Conservation (phyloP, 2,797 vertebrate species). For the Pseudomugil tenellus region DNA sequence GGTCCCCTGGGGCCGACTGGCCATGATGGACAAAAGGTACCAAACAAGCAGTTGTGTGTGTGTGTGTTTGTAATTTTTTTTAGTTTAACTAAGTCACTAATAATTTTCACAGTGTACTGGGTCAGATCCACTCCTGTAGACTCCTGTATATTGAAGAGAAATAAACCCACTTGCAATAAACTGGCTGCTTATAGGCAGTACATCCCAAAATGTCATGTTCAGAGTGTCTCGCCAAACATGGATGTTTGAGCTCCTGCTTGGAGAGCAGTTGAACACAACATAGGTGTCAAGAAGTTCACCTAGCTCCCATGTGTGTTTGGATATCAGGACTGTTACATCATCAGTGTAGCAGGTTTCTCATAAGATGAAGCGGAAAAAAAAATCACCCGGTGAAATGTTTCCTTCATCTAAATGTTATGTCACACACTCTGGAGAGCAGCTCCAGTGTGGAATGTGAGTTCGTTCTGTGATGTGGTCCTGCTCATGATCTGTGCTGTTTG, state of each 20-base stretch:
- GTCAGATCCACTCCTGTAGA: constrained; percentile 1
- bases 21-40: constrained; percentile 91
- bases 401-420: constrained; percentile 42
- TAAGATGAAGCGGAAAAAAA: constrained; percentile 18
- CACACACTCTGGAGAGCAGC: constrained; percentile 28
- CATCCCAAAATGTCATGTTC: constrained; percentile 43
- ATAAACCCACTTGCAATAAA: constrained; percentile 26
- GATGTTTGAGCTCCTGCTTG: constrained; percentile 69
- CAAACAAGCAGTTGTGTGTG: constrained; percentile 5
- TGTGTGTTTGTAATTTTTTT: neutral
- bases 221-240: constrained; percentile 54
- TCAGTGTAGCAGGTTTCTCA: constrained; percentile 22
- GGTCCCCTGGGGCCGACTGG: constrained; percentile 88
- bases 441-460: constrained; percentile 30
- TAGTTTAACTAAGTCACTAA: neutral
- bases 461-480: constrained; percentile 26
- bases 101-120: neutral
- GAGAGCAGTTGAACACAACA: constrained; percentile 52
- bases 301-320: constrained; percentile 39
- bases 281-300: constrained; percentile 51
- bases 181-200: constrained; percentile 20
- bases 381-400: constrained; percentile 40
- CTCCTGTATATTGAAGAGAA: neutral
- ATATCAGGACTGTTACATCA: constrained; percentile 64
- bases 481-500: constrained; percentile 23